Percentiles rank a stretch among this genome's conserved stretches.
phyloP scores from a whole-genome alignment of 2,888 invertebrate species.

The Bugula neritina region DNA sequence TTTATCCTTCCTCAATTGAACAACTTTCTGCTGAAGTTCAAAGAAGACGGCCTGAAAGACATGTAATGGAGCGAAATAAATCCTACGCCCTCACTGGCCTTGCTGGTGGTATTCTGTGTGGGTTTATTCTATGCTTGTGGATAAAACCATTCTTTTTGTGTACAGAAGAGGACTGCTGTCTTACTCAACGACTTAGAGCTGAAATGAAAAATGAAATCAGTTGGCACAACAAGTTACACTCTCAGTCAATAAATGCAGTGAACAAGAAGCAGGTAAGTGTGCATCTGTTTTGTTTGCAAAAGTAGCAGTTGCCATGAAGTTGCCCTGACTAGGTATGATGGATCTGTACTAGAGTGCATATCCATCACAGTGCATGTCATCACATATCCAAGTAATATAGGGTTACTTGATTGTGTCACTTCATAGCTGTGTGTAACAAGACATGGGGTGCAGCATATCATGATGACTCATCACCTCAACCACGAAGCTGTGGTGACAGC shows the following conservation, averaged over 20 bases:
- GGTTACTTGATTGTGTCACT: too few relatives aligned
- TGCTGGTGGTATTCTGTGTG: conserved; percentile 9
- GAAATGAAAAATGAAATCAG: not conserved
- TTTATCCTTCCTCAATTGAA: too few relatives aligned
- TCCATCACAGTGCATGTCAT: too few relatives aligned
- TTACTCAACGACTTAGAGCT: not conserved
- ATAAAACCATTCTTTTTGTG: not conserved
- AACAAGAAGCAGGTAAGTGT: not conserved
- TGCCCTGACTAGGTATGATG: not conserved
- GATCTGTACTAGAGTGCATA: too few relatives aligned
- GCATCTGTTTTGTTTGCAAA: not conserved
- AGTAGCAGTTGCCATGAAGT: not conserved
- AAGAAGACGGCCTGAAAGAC: not conserved
- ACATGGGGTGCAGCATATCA: too few relatives aligned
- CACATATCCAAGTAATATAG: too few relatives aligned
- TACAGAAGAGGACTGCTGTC: not conserved
- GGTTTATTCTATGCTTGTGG: conserved; percentile 12
- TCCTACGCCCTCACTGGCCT: not conserved
- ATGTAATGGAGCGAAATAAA: conserved; percentile 3
- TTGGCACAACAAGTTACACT: not conserved
- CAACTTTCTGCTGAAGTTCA: too few relatives aligned
- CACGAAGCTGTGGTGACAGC: too few relatives aligned
- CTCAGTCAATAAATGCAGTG: not conserved
- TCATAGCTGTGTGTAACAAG: too few relatives aligned
- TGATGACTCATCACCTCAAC: too few relatives aligned